Percentiles rank a stretch among this genome's conserved stretches.
These are phyloP conservation scores for Caenorhabditis briggsae DNA, from an alignment of 1,140 invertebrate species.

Conservation along the genomic window DNA sequence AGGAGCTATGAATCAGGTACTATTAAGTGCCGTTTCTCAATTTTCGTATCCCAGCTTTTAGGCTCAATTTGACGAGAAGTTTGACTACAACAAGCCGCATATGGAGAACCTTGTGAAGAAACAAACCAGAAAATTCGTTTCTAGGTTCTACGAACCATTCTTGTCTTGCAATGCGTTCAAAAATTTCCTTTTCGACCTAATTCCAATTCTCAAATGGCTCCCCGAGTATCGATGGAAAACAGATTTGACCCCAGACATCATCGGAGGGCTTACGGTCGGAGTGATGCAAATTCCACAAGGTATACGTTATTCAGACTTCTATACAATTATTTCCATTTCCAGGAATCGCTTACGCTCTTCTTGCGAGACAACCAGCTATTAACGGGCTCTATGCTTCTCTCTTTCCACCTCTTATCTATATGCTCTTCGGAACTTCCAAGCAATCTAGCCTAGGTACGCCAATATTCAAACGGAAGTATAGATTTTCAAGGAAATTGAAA, in stretches of 20 bases:
- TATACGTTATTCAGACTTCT: conserved; percentile 11
- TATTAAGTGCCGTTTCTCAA: no score
- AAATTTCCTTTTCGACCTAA: conserved; percentile 65
- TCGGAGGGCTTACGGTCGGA: conserved; percentile 80
- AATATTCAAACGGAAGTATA: conserved; percentile 51
- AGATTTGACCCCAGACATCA: conserved; percentile 77
- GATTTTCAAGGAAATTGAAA: background rate
- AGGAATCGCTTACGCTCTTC: conserved; percentile 80
- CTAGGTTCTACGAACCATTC: conserved; percentile 71
- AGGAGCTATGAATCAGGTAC: conserved; percentile 43
- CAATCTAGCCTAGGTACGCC: conserved; percentile 78
- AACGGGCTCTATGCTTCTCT: conserved; percentile 75
- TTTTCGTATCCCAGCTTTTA: conserved; percentile 58
- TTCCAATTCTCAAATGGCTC: conserved; percentile 77
- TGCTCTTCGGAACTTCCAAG: conserved; percentile 80
- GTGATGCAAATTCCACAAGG: conserved; percentile 80
- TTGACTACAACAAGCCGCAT: conserved; percentile 70
- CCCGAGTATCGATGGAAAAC: conserved; percentile 78
- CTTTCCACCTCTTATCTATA: conserved; percentile 69
- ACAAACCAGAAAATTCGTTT: conserved; percentile 64
- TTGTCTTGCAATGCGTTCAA: conserved; percentile 68
- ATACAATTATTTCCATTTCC: conserved; percentile 24
- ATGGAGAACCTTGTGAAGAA: conserved; percentile 61
- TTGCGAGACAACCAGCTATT: conserved; percentile 80
- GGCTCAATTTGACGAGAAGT: conserved; percentile 75